Conservation (phyloP, 2,113 vertebrate species). For the Solea senegalensis region DNA sequence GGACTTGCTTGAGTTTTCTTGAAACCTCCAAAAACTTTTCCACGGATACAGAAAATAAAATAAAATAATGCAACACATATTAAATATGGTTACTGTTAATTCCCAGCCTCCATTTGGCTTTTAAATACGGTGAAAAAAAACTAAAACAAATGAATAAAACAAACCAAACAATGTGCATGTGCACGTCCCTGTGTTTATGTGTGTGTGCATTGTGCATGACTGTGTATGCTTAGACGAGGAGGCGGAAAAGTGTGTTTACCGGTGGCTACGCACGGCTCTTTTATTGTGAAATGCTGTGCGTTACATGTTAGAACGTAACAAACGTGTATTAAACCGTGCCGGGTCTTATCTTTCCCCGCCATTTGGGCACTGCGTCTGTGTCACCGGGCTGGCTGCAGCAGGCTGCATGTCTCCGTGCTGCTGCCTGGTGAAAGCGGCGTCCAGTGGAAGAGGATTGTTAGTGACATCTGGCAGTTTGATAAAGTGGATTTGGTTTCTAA, state of each 20-base stretch:
- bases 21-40: not conserved
- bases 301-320: slow-evolving; percentile 20
- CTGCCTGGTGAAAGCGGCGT: slow-evolving; percentile 65
- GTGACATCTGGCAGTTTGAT: slow-evolving; percentile 93
- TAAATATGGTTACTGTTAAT: not conserved
- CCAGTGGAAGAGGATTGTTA: slow-evolving; percentile 76
- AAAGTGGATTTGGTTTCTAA: slow-evolving; percentile 92
- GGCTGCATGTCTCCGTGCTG: slow-evolving; percentile 34
- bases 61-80: not conserved
- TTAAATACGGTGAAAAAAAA: not conserved
- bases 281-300: slow-evolving; percentile 2
- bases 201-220: not conserved
- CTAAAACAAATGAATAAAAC: not conserved
- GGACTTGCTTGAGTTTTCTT: too few species aligned
- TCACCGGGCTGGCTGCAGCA: slow-evolving; percentile 39
- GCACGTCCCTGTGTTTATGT: not conserved
- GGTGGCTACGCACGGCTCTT: not conserved
- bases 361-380: slow-evolving; percentile 31
- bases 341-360: not conserved
- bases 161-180: not conserved
- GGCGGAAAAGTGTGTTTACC: not conserved
- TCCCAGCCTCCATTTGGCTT: not conserved
- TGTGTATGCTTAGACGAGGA: not conserved
- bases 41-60: not conserved
- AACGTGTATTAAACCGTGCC: slow-evolving; percentile 9